Conservation (phyloP, 1,140 invertebrate genomes). For the Ceratina japonica region DNA sequence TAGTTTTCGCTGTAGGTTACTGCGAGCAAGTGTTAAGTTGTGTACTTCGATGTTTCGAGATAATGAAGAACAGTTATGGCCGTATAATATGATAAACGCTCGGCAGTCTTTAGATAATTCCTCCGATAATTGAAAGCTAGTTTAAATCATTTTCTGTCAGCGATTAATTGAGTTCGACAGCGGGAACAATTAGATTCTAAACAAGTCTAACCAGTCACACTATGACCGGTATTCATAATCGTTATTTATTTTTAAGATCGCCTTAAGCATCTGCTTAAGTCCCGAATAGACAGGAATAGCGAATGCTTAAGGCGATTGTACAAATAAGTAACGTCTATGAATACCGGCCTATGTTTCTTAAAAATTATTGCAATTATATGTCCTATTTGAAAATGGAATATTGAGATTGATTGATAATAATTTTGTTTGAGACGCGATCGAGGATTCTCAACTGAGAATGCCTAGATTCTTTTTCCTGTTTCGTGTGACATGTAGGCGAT, state of each 20-base stretch:
- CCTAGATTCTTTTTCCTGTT: slow-evolving; percentile 23
- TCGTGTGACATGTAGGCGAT: slow-evolving; percentile 15
- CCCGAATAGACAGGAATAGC: too few species aligned
- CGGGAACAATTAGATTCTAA: background rate
- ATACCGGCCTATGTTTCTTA: background rate
- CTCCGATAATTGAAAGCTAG: background rate
- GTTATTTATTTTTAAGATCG: too few species aligned
- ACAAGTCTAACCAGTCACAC: background rate
- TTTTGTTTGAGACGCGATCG: background rate
- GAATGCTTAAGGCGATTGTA: too few species aligned
- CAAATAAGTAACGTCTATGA: too few species aligned
- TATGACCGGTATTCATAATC: too few species aligned
- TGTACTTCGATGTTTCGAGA: too few species aligned
- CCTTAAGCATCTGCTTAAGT: too few species aligned
- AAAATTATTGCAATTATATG: background rate
- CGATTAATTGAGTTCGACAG: background rate
- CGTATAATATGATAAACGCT: background rate
- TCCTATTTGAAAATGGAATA: background rate
- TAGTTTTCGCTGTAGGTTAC: background rate
- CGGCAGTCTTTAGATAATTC: background rate
- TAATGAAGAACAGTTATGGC: too few species aligned
- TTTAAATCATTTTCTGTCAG: background rate
- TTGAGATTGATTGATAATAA: background rate
- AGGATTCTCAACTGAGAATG: slow-evolving; percentile 19
- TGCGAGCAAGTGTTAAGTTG: background rate